These are phyloP conservation scores for Tupaia tana DNA, from an alignment of 2,113 vertebrate species.

Conservation along the genomic window DNA sequence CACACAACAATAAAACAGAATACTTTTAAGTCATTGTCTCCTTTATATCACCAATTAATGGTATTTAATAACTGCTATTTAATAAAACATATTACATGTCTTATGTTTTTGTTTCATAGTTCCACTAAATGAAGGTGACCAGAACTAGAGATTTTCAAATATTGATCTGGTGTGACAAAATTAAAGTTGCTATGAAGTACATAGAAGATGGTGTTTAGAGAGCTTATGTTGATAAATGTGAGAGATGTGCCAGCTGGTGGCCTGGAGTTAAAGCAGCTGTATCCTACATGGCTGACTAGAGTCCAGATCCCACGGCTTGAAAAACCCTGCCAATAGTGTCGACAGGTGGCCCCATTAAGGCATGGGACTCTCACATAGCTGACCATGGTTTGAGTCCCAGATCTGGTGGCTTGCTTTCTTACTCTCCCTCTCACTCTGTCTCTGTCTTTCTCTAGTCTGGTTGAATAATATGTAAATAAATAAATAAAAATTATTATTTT, in stretches of 20 bases:
- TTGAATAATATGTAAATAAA: no score
- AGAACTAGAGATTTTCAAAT: background rate
- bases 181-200: background rate
- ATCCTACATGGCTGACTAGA: no score
- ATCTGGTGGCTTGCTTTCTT: no score
- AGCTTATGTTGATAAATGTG: background rate
- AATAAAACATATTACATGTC: background rate
- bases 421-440: no score
- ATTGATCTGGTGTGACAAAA: background rate
- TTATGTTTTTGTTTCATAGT: background rate
- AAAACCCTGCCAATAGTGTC: no score
- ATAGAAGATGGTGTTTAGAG: background rate
- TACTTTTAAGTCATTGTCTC: background rate
- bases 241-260: background rate
- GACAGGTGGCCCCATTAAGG: no score
- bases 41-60: background rate
- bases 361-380: no score
- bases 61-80: background rate
- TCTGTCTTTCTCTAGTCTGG: no score
- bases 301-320: no score
- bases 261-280: no score
- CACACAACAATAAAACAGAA: background rate
- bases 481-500: no score
- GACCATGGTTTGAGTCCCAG: no score
- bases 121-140: background rate